Base-by-base conservation (phyloP, 2,797 vertebrate genomes). In the Lithobates pipiens region DNA sequence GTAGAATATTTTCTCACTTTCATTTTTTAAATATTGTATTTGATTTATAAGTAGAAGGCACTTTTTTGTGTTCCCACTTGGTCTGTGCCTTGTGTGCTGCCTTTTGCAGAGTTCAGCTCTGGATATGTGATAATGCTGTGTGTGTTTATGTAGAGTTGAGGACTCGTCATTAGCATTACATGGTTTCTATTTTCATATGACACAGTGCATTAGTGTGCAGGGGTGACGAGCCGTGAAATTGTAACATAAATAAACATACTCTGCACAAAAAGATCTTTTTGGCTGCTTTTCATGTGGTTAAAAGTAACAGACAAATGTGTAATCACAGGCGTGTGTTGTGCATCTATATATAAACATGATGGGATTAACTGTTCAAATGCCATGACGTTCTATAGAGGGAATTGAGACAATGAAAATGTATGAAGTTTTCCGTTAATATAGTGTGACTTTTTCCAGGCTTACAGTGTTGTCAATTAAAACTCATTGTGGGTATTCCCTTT, bases 181-280 rank as follows among this genome's bases (percentile, higher is more conserved):
- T 91, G 93, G 90, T 92, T 95, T 98, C 97, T 98, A 97, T 95
- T 98, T 97, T 97, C 91, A 88, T 96, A 96, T 97, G 97, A 97
- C 97, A 97, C 86, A 92, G 94, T 89, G 93, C 92, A 96, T 97
- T 95, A 97, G 89, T 92, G 94, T 94, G 93, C 93, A 90, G 88
- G 93, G 92, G 93, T 94, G 95, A 95, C 93, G 92, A 92, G 92
- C 4, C 27, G 65, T 89, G 82, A 94, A 96, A 97, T 94, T 94
- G 89, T 92, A 95, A 95, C 95, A 93, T 92, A 98, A 98, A 98
- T 96, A 99, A 98, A 97, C 91, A 94, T 86, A 90, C 91, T 94
- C 93, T 90, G 91, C 89, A 94, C 71, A 82, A 80, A 76, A 76
- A 82, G 78, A 82, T 39, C 71, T 78, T 78, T 85, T 63, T 85